Percentiles rank a stretch among this genome's conserved stretches.
Conservation (phyloP, 2,797 vertebrate species). For the Leontocebus nigricollis region DNA sequence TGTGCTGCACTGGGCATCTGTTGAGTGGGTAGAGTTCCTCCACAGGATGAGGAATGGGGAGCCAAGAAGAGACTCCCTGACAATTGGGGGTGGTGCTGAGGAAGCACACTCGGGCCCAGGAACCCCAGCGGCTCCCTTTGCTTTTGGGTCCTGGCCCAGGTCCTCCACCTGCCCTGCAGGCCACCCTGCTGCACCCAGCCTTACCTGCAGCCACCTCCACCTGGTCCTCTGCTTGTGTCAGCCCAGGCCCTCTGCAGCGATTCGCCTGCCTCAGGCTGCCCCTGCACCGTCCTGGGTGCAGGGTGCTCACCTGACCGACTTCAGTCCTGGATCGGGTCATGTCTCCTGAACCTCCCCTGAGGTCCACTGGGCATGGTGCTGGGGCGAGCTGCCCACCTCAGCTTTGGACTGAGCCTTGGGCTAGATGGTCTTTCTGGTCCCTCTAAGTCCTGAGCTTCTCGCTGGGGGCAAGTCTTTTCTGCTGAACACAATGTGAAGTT, state of each 20-base stretch:
- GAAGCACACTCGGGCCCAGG: background rate
- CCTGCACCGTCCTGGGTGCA: too few relatives aligned
- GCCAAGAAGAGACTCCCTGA: background rate
- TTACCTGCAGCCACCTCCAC: background rate
- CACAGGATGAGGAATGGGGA: background rate
- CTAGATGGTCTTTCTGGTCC: background rate
- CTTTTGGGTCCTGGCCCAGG: background rate
- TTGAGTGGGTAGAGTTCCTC: too few relatives aligned
- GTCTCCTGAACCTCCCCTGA: background rate
- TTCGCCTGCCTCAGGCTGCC: accelerated
- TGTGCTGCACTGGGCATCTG: too few relatives aligned
- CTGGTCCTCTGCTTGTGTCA: background rate
- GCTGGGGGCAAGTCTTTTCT: background rate
- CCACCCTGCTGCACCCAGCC: background rate
- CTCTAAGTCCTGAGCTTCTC: background rate
- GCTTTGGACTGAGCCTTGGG: background rate
- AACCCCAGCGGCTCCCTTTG: background rate
- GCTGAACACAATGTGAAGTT: background rate
- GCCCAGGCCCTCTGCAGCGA: too few relatives aligned
- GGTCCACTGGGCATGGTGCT: background rate
- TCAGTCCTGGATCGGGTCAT: background rate
- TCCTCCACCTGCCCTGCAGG: background rate
- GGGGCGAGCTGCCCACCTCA: background rate
- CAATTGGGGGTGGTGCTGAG: background rate
- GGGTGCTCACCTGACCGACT: accelerated